Evolutionary conservation across 2,113 vertebrate genomes (phyloP).

Genomic region (Raja brachyura): DNA sequence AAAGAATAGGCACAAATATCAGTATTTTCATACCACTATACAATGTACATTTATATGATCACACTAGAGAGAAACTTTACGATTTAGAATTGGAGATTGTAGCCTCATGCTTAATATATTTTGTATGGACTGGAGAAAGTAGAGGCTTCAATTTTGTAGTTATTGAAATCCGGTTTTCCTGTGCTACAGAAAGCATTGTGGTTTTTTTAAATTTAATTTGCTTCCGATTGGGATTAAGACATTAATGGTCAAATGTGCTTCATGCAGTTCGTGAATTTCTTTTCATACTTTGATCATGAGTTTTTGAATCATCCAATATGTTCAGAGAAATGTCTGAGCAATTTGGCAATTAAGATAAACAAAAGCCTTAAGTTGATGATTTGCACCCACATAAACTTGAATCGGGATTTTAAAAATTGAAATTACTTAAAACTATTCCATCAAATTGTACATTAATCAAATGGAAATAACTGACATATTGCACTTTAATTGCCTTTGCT

Average conservation of each 20-base stretch:
- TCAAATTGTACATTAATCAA: background rate
- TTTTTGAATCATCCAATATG: background rate
- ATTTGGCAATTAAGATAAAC: background rate
- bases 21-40: slow-evolving; percentile 76
- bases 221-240: background rate
- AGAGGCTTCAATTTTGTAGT: slow-evolving; percentile 21
- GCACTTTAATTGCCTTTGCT: slow-evolving; percentile 36
- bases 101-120: slow-evolving; percentile 62
- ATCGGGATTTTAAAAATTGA: background rate
- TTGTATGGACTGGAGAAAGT: slow-evolving; percentile 63
- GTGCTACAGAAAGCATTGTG: background rate
- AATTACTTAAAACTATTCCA: background rate
- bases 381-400: background rate
- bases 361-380: background rate
- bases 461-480: slow-evolving; percentile 9
- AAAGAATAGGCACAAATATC: slow-evolving; percentile 66
- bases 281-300: background rate
- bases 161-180: background rate
- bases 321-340: background rate
- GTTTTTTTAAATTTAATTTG: background rate
- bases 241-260: background rate
- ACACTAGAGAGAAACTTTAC: slow-evolving; percentile 64
- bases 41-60: slow-evolving; percentile 62
- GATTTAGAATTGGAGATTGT: slow-evolving; percentile 63
- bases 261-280: background rate